These are phyloP conservation scores for Coenonympha arcania DNA, from an alignment of 2,888 invertebrate species.

Conservation along the genomic window DNA sequence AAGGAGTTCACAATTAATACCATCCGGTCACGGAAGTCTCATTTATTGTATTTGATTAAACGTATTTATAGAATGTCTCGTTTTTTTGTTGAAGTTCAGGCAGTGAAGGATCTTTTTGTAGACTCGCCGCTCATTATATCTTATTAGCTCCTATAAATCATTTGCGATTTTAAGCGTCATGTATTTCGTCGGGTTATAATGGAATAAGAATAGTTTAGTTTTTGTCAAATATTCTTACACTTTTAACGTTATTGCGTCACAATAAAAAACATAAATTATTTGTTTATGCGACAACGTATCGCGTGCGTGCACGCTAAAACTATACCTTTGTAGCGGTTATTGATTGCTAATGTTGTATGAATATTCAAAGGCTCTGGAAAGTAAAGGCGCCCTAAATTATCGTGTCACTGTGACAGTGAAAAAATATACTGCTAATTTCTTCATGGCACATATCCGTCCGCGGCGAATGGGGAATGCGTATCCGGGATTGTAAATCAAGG, in stretches of 20 bases:
- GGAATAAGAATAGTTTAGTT: background rate
- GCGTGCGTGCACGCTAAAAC: constrained; percentile 73
- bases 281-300: constrained; percentile 70
- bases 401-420: constrained; percentile 71
- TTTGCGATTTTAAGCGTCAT: background rate
- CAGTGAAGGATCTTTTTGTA: constrained; percentile 7
- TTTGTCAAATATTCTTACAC: constrained; percentile 15
- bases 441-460: constrained; percentile 51
- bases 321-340: constrained; percentile 70
- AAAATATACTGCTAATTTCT: constrained; percentile 59
- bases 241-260: constrained; percentile 22
- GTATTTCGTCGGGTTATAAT: background rate
- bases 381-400: constrained; percentile 71
- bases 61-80: constrained; percentile 12
- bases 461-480: constrained; percentile 55
- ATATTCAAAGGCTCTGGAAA: constrained; percentile 71
- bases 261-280: constrained; percentile 65
- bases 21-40: constrained; percentile 65
- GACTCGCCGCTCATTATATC: background rate
- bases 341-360: constrained; percentile 72
- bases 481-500: constrained; percentile 70
- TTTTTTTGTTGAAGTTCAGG: constrained; percentile 4
- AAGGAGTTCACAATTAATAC: constrained; percentile 59
- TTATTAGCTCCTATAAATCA: background rate
- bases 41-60: constrained; percentile 40